A percentile compares a stretch with the other conserved stretches of the same genome.
Conservation (phyloP, 2,888 invertebrate species). For the Eupsilia transversa region DNA sequence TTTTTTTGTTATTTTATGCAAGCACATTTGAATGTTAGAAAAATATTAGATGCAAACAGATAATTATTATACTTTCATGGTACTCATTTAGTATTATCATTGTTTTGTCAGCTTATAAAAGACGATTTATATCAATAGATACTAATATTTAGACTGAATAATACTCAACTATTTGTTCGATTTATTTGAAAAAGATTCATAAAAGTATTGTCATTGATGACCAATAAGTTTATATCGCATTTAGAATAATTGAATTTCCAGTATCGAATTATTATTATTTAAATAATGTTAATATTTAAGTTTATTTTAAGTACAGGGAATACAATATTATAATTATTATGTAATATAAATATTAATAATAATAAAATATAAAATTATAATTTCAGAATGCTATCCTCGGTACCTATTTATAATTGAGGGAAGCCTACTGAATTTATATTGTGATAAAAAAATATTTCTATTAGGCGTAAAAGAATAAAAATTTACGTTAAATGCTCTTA, state of each 20-base stretch:
- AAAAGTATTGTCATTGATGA: constrained; percentile 7
- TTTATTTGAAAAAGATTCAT: background rate
- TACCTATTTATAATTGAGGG: constrained; percentile 78
- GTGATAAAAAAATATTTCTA: constrained; percentile 73
- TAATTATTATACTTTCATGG: background rate
- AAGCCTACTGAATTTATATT: constrained; percentile 89
- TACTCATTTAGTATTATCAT: background rate
- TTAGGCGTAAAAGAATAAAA: constrained; percentile 30
- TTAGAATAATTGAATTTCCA: constrained; percentile 32
- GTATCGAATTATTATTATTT: constrained; percentile 29
- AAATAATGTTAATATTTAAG: constrained; percentile 44
- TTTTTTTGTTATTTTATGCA: constrained; percentile 1
- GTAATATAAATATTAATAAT: constrained; percentile 6
- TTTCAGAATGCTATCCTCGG: constrained; percentile 89
- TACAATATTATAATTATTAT: constrained; percentile 28
- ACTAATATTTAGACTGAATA: constrained; percentile 43
- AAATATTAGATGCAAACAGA: background rate
- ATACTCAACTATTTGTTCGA: constrained; percentile 38
- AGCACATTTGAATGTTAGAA: constrained; percentile 32
- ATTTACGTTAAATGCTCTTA: background rate
- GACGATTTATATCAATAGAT: constrained; percentile 7
- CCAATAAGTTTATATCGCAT: constrained; percentile 36
- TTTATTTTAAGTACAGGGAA: constrained; percentile 65
- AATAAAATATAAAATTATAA: constrained; percentile 75
- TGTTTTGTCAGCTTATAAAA: constrained; percentile 6